Evolutionary conservation across 1,140 invertebrate genomes (phyloP), one percentile per base, ranked within the genome.

Genomic region (Tenebrio molitor): DNA sequence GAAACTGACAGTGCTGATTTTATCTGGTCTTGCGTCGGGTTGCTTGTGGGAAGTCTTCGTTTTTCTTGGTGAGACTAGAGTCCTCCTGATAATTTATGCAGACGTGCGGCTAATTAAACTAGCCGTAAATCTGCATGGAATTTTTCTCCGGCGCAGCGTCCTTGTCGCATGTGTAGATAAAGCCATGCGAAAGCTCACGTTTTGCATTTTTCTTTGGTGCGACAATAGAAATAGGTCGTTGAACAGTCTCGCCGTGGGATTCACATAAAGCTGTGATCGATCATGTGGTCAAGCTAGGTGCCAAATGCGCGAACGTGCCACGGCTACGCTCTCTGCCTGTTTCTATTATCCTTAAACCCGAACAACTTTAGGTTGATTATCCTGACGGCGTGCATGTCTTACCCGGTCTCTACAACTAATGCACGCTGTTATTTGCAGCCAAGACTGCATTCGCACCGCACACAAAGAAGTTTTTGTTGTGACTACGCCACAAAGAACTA

Each of bases 221-320:
- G n/a, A 39, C 36, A 39, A 39, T 12, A 39, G 36, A 39, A 39
- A 39, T 39, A 7, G 36, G 36, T 39, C 36, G 36, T 39, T 39
- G 36, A 39, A 39, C 46, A 53, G 21, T 14, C 14, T 41, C 14
- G 8, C 34, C 63, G 39, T 39, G 34, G 34, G 41, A 41, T 65
- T 44, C 33, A 25, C 36, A 33, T 34, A 14, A 34, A 10, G 6
- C 10, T 33, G 10, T 62, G 41, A 68, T 68, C 42, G 41, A 68
- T 68, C 14, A 44, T 69, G 44, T 46, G 33, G 44, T 69, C 44
- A 39, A 39, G 25, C 34, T 4, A 53, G 17, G 67, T 62, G 67
- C 46, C 67, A 69, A 69, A 50, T 58, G 21, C 15, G 10, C 5
- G 33, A 58, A 39, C 67, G 67, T 69, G 67, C 14, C 46, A 53